Evolutionary conservation across 2,888 invertebrate species (phyloP).

Genomic region (Altica lythri): DNA sequence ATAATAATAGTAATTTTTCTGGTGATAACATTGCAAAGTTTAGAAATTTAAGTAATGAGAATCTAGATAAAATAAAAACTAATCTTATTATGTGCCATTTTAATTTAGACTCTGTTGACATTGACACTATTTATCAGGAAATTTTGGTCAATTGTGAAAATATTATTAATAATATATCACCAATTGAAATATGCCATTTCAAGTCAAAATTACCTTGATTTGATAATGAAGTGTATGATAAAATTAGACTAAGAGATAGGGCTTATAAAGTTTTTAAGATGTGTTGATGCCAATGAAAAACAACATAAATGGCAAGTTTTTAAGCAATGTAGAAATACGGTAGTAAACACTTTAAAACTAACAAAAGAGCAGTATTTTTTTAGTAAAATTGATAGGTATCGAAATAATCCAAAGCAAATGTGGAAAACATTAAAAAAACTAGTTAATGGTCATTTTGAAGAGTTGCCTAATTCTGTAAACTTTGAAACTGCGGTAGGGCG

Average conservation of each 20-base stretch:
- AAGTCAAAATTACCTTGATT: constrained; percentile 11
- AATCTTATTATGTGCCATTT: not conserved
- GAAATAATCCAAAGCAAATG: constrained; percentile 17
- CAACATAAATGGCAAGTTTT: no score
- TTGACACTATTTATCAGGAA: constrained; percentile 5
- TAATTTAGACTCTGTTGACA: not conserved
- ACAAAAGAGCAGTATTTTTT: constrained; percentile 15
- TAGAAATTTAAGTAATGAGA: not conserved
- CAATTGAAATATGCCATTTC: constrained; percentile 13
- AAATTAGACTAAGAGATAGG: constrained; percentile 11
- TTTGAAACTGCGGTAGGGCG: constrained; percentile 9
- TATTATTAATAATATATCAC: constrained; percentile 12
- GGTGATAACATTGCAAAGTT: not conserved
- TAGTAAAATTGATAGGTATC: constrained; percentile 14
- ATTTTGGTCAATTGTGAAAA: constrained; percentile 13
- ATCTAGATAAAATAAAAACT: not conserved
- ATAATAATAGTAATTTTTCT: not conserved
- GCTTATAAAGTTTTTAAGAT: constrained; percentile 14
- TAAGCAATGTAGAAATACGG: no score
- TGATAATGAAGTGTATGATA: constrained; percentile 11
- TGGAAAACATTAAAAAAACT: constrained; percentile 15
- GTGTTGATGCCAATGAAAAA: constrained; percentile 11
- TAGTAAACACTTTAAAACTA: not conserved
- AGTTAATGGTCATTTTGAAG: constrained; percentile 9
- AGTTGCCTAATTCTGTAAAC: constrained; percentile 8